phyloP scores from a whole-genome alignment of 2,113 vertebrate species.

The Tympanuchus pallidicinctus region DNA sequence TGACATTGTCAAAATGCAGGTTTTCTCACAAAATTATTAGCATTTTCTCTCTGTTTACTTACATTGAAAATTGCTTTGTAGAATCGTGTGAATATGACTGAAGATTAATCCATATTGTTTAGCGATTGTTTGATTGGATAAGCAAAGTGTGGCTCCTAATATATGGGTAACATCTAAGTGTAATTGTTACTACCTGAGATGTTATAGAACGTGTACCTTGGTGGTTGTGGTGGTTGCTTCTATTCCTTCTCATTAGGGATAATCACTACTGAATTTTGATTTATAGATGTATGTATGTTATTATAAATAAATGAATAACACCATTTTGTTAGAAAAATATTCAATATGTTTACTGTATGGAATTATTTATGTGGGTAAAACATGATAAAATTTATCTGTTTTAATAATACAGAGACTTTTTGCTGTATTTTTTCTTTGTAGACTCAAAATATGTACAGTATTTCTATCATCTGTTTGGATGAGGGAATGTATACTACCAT shows the following conservation, averaged over 20 bases:
- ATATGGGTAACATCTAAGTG: accelerated
- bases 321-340: neutral
- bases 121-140: accelerated
- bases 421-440: neutral
- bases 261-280: neutral
- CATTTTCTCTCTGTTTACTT: neutral
- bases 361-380: neutral
- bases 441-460: neutral
- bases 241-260: neutral
- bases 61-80: neutral
- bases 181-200: neutral
- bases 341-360: neutral
- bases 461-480: neutral
- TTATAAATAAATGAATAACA: neutral
- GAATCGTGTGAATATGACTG: neutral
- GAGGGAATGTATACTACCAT: neutral
- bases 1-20: neutral
- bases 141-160: accelerated
- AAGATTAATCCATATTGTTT: neutral
- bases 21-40: neutral
- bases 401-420: neutral
- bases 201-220: accelerated
- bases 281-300: neutral
- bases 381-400: neutral
- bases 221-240: accelerated